Evolutionary conservation across 2,113 vertebrate species (phyloP), one percentile per base, ranked within the genome.

Genomic region (Barnardius zonarius): DNA sequence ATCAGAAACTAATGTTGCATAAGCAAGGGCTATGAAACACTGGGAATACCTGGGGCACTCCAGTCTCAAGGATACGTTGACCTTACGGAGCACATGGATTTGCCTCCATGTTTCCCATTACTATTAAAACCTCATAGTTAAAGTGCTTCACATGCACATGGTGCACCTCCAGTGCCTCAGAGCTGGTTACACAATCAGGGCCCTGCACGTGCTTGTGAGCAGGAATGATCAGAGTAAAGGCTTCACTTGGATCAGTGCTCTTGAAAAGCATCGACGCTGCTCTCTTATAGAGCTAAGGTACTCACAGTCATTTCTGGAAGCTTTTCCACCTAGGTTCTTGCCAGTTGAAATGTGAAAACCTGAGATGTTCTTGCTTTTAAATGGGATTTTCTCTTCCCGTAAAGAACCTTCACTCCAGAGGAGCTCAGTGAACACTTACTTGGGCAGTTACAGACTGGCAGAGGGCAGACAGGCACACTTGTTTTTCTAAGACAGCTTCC

Each of bases 11-110:
- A 24, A 31, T 10, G 59, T 61, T 68, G 76, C 46, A 63, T 11
- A 41, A 67, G 68, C 27, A 17, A 49, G 54, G 76, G n/a, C 92
- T 44, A 13, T 0, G 0, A 18, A 55, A 4, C 0, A 1, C 5
- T 13, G 17, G 13, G 86, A 22, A 3, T 15, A 28, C 39, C 2
- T 12, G 30, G 33, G 49, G 39, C 11, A 5, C 69, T 54, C 14
- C 9, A 35, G 44, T 8, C 46, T 73, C 62, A 19, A 28, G 83
- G 83, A 27, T 35, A 7, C 2, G 28, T 4, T 95, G 74, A 61
- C 77, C 66, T 51, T 30, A 2, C 0, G 5, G 54, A 41, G 19
- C 8, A 15, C 4, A 24, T 75, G 57, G 24, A 31, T 95, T 73
- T 74, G 17, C 24, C 10, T 59, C 49, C 59, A 30, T 0, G 0